Conservation (phyloP, 2,113 vertebrate genomes). For the Bambusicola thoracicus region DNA sequence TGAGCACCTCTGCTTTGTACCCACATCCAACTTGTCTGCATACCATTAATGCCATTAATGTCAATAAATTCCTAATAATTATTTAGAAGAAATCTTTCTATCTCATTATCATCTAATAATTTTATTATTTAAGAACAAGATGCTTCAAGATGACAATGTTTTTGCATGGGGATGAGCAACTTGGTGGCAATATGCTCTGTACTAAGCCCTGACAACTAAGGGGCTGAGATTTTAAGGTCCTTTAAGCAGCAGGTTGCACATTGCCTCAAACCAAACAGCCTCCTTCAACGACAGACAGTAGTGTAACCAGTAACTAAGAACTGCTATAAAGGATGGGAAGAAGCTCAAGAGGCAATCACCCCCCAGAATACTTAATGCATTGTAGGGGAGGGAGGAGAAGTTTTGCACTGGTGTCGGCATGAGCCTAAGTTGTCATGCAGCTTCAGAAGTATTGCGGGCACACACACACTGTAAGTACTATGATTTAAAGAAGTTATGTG, state of each 20-base stretch:
- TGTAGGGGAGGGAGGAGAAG: background rate
- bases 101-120: fast-evolving
- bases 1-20: background rate
- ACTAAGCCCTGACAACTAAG: background rate
- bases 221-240: background rate
- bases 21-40: background rate
- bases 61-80: background rate
- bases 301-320: background rate
- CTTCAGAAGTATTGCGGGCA: background rate
- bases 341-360: fast-evolving
- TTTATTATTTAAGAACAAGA: background rate
- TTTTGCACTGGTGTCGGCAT: background rate
- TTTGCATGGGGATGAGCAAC: background rate
- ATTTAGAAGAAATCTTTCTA: background rate
- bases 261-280: background rate
- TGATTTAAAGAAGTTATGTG: background rate
- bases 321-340: background rate
- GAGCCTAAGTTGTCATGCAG: background rate
- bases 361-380: background rate
- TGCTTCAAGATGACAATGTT: background rate
- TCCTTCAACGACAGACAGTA: background rate
- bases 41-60: background rate
- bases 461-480: background rate
- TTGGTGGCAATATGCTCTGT: fast-evolving
- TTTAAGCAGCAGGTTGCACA: background rate